Percentiles rank a stretch among this genome's conserved stretches.
phyloP scores from a whole-genome alignment of 2,888 invertebrate genomes.

The Odontocerum albicorne region DNA sequence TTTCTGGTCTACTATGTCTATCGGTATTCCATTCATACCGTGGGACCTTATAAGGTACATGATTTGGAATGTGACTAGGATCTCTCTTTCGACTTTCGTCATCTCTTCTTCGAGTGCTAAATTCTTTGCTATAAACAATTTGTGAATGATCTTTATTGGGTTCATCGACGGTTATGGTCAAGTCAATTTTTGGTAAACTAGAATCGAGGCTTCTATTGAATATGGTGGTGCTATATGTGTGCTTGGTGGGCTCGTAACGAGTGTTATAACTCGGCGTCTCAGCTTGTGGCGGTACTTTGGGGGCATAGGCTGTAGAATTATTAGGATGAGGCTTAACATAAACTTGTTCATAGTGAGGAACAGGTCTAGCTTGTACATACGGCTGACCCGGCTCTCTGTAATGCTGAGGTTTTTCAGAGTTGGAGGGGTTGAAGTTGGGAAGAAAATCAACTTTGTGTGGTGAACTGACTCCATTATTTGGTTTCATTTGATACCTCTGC shows the following conservation, averaged over 20 bases:
- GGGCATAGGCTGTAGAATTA: conserved; percentile 41
- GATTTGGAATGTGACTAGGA: conserved; percentile 49
- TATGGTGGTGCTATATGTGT: conserved; percentile 17
- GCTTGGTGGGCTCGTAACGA: conserved; percentile 22
- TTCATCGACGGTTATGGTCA: conserved; percentile 47
- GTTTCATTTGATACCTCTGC: conserved; percentile 20
- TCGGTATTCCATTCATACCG: conserved; percentile 54
- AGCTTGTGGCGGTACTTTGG: conserved; percentile 18
- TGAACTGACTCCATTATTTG: conserved; percentile 46
- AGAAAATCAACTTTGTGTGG: conserved; percentile 81
- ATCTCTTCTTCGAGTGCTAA: conserved; percentile 42
- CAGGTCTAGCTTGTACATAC: conserved; percentile 38
- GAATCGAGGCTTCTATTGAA: conserved; percentile 44
- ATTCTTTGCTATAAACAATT: conserved; percentile 46
- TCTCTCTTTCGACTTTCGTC: conserved; percentile 44
- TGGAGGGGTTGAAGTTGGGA: conserved; percentile 68
- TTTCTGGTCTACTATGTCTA: conserved; percentile 50
- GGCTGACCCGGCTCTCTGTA: conserved; percentile 26
- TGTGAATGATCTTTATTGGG: conserved; percentile 45
- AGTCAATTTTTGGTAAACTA: conserved; percentile 53
- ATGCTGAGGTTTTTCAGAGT: conserved; percentile 43
- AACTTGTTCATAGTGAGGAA: conserved; percentile 35
- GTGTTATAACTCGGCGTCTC: conserved; percentile 17
- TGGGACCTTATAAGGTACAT: conserved; percentile 56
- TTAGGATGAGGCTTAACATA: conserved; percentile 47